Base-by-base conservation (phyloP, 2,797 vertebrate species). In the Hydrolagus colliei region DNA sequence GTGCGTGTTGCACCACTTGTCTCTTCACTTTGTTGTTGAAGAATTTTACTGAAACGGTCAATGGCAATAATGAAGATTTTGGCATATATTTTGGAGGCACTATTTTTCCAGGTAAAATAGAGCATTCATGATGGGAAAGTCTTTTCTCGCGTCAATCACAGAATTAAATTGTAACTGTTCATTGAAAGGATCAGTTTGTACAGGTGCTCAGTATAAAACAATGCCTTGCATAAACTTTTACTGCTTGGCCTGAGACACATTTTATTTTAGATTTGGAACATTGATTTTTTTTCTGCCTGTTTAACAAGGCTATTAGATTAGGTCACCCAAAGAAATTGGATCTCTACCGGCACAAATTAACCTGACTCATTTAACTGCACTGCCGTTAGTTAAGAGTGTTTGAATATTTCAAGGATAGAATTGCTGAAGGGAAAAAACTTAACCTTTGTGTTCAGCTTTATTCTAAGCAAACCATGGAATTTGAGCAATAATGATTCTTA, bases 101-200 rank as follows among this genome's bases (percentile, higher is more conserved):
- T 3, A 52, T 52, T 27, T 27, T 27, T 27, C 41, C 41, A 52
- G 41, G 41, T 52, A 52, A 52, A 52, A 52, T 52, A 52, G 41
- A 52, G 41, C 41, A 52, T 52, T 52, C 41, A 52, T 6, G 6
- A 52, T 52, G 41, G 41, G 41, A 52, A 52, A 52, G 41, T 52
- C 41, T 52, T 52, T 52, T 52, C 41, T 52, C 41, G 6, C 41
- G 41, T 52, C 3, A 52, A 63, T 22, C 22, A 63, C 76, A 79
- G 76, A 79, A 61, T 63, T 82, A 82, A 82, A 65, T 82, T 32
- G 35, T 82, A 22, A 67, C 63, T 16, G 62, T 22, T 67, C 35
- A 16, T 67, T 82, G 18, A 65, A 1, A 8, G 22, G 62, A 22
- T 4, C 18, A 10, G 22, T 68, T 82, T 67, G 78, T 82, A 9